Evolutionary conservation across 2,113 vertebrate species (phyloP).

Genomic region (Anthoscopus minutus): DNA sequence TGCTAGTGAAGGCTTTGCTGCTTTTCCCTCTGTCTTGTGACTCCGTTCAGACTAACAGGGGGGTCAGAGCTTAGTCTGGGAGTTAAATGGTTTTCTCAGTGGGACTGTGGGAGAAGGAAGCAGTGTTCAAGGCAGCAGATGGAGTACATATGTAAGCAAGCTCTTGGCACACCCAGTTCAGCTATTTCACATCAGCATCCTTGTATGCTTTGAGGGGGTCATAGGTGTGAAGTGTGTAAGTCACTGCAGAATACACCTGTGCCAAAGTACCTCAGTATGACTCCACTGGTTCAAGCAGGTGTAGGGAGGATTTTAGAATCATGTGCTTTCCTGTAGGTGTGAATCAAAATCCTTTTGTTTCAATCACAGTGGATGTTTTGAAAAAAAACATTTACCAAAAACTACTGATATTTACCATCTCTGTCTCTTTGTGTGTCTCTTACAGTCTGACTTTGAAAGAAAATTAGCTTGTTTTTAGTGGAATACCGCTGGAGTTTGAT

Average conservation of each 20-base stretch:
- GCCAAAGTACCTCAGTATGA: not conserved
- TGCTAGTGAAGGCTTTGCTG: fast-evolving
- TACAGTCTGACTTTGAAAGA: not conserved
- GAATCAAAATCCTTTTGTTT: not conserved
- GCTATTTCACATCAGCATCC: not conserved
- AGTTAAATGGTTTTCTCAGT: not conserved
- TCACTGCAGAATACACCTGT: not conserved
- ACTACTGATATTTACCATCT: not conserved
- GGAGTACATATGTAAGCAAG: not conserved
- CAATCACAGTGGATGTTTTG: not conserved
- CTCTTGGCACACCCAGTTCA: not conserved
- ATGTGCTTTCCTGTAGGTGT: not conserved
- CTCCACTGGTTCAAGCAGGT: not conserved
- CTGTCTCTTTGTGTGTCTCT: not conserved
- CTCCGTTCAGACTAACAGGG: not conserved
- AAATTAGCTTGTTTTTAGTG: not conserved
- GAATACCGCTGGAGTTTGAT: not conserved
- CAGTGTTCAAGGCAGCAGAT: not conserved
- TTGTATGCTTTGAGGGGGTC: fast-evolving
- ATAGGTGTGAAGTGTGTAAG: not conserved
- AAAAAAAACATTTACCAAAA: not conserved
- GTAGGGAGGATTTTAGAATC: not conserved
- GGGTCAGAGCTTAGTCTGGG: not conserved
- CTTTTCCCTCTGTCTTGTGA: fast-evolving
- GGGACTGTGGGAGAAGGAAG: not conserved